phyloP scores from a whole-genome alignment of 1,140 invertebrate species.

The Drosophila seguyi region DNA sequence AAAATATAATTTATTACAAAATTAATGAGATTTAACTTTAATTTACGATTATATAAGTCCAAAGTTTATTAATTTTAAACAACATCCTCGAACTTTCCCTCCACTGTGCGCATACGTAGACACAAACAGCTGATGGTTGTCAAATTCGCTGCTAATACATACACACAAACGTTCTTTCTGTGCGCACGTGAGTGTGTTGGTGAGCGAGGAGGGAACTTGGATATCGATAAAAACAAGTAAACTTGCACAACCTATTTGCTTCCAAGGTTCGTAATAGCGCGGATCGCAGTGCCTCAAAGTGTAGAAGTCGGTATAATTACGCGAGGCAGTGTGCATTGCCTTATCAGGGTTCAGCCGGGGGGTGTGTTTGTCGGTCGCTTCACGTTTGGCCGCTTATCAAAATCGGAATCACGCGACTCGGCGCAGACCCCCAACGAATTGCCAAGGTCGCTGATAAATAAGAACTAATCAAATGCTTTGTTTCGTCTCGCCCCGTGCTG shows the following conservation, averaged over 20 bases:
- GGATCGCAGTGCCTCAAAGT: conserved; percentile 14
- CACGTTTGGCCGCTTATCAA: conserved; percentile 79
- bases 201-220: conserved; percentile 33
- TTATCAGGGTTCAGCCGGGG: conserved; percentile 25
- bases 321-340: conserved; percentile 15
- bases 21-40: too few relatives aligned
- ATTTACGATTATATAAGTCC: too few relatives aligned
- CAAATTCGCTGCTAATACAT: conserved; percentile 46
- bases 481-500: conserved; percentile 23
- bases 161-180: conserved; percentile 4
- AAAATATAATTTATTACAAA: too few relatives aligned
- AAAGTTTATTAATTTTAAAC: neutral
- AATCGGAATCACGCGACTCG: conserved; percentile 70
- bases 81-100: neutral
- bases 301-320: conserved; percentile 24
- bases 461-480: conserved; percentile 54
- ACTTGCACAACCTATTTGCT: conserved; percentile 42
- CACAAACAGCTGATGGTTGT: conserved; percentile 75
- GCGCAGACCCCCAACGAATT: conserved; percentile 56
- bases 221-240: conserved; percentile 51
- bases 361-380: conserved; percentile 57
- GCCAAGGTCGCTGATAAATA: conserved; percentile 70
- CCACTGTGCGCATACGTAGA: conserved; percentile 39
- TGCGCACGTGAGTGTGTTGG: conserved; percentile 20
- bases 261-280: conserved; percentile 16